These are phyloP conservation scores for Lepidocolaptes lacrymiger DNA, from an alignment of 2,797 vertebrate genomes.

Conservation along the genomic window DNA sequence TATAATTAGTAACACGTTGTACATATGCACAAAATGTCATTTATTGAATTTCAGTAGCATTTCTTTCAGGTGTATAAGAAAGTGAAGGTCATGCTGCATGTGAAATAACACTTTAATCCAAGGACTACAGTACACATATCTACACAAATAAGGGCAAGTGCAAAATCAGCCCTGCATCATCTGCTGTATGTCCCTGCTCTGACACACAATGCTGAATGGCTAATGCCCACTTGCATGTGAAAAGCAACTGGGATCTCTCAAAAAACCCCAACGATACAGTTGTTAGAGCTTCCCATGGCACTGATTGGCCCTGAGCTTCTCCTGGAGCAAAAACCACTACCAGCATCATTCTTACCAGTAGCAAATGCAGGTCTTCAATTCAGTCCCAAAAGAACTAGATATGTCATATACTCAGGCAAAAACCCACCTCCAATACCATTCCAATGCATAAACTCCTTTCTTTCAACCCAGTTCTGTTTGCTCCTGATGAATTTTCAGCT, in stretches of 20 bases:
- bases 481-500: constrained; percentile 21
- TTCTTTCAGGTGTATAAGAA: background rate
- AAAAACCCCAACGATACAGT: background rate
- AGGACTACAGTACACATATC: background rate
- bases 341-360: background rate
- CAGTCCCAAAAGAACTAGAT: background rate
- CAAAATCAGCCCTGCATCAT: background rate
- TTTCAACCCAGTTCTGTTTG: background rate
- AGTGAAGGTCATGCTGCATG: background rate
- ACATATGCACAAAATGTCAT: background rate
- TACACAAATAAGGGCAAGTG: background rate
- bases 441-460: background rate
- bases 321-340: background rate
- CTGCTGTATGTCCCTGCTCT: background rate
- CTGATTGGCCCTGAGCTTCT: background rate
- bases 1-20: background rate
- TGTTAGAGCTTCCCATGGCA: background rate
- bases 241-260: background rate
- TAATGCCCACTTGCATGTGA: background rate
- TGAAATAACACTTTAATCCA: background rate
- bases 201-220: background rate
- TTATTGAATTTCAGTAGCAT: background rate
- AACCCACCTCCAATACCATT: background rate
- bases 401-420: background rate
- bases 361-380: background rate